Conservation (phyloP, 2,797 vertebrate species). For the Aldrovandia affinis region DNA sequence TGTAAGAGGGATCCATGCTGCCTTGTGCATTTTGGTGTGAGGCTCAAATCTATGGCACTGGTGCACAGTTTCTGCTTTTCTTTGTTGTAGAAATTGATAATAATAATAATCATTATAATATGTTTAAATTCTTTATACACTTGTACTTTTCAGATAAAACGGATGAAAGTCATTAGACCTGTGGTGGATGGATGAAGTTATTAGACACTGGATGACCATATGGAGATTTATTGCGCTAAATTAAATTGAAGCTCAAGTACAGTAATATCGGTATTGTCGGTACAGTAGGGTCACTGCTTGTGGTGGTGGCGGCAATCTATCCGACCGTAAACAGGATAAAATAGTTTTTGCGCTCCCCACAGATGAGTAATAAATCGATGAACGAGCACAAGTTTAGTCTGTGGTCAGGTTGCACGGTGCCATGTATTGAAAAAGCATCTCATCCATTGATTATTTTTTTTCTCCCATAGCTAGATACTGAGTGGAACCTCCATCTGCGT, state of each 20-base stretch:
- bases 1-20: conserved; percentile 69
- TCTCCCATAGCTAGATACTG: background rate
- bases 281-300: no score
- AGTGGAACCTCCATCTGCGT: background rate
- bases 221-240: no score
- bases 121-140: no score
- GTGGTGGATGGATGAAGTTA: no score
- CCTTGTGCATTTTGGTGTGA: conserved; percentile 87
- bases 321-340: background rate
- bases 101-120: no score
- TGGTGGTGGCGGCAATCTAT: no score
- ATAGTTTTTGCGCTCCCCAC: background rate
- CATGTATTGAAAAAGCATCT: background rate
- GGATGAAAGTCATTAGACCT: no score
- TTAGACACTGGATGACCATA: no score
- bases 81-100: conserved; percentile 25
- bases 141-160: no score
- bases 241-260: no score
- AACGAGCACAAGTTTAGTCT: background rate
- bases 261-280: no score
- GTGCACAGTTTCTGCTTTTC: conserved; percentile 66
- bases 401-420: background rate
- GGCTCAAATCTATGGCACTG: conserved; percentile 86
- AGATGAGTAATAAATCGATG: background rate
- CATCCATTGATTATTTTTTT: background rate